Evolutionary conservation across 2,797 vertebrate genomes (phyloP), one percentile per base, ranked within the genome.

Genomic region (Argentina silus): DNA sequence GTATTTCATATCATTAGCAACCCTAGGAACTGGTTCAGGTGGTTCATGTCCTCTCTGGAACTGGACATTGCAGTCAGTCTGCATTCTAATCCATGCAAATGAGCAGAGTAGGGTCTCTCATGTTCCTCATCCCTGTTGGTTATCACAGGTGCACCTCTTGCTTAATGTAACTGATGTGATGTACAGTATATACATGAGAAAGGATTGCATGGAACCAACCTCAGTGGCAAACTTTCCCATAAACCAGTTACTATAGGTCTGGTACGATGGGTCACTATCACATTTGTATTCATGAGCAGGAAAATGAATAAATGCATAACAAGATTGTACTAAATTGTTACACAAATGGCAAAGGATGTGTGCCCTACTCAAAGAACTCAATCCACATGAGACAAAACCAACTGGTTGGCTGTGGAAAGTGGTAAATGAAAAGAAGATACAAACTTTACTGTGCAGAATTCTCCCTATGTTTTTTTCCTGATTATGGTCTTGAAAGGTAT

Each of bases 211-310:
- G 77, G 81, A 86, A 82, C 87, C 86, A 87, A 89, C 81, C 82
- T 87, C 80, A n/a, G 79, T 72, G 78, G 83, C 77, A 75, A 83
- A 88, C 87, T 85, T 79, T 84, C 80, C 77, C 79, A 56, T 59
- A 75, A 83, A 88, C 73, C 80, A 81, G 83, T 74, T 69, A 36
- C 27, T 36, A 4, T 36, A 82, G 81, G 82, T 84, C 81, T 81
- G 75, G 84, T 84, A 83, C 83, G 86, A 88, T 80, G 81, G 88
- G 86, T 85, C 85, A 84, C 69, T 68, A 78, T 86, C 83, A 82
- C 85, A 90, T 91, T 89, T 88, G 86, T 91, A 93, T 93, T 92
- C 90, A 93, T 92, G 90, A 93, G 91, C 79, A 74, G 78, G 74
- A 85, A 88, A 90, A 91, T 83, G 83, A 88, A 87, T 85, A 81